Evolutionary conservation across 1,140 invertebrate genomes (phyloP), one percentile per base, ranked within the genome.

Genomic region (Zelostemma sp.): DNA sequence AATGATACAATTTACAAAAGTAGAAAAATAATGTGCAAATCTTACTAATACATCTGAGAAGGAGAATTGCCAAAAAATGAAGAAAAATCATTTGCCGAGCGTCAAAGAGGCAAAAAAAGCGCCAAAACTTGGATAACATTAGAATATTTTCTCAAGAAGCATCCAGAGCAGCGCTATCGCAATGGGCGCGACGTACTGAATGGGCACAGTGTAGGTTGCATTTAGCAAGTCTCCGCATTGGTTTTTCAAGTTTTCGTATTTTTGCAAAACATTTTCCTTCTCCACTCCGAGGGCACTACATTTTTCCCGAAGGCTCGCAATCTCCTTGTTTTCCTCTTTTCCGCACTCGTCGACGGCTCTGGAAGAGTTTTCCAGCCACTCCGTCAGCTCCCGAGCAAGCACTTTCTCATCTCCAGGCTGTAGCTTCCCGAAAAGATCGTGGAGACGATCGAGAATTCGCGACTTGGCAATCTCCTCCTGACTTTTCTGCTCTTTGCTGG

Each of bases 251-350:
- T 73, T 76, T 53, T 71, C 54, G 59, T 80, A 82, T 35, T 86
- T 84, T 54, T 82, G 84, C 8, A 76, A 69, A 1, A 88, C 65
- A 33, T 84, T 71, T 8, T 80, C 61, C 61, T 88, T 87, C 58
- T 88, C 86, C 43, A 86, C 81, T 25, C 79, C 80, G 4, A 80
- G 79, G 21, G 64, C 58, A 45, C 84, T 82, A 67, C 81, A 88
- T 53, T 85, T 85, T 66, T 88, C 87, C 41, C 88, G 88, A 12
- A 88, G 64, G 12, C 83, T 78, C 45, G 86, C 83, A 40, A 88
- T 59, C 65, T 88, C 87, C 58, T 88, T 45, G 12, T 25, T 49
- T 35, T 6, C 11, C 15, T 17, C n/a, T 35, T 35, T 9, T 9
- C 3, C 5, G 3, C 3, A 11, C 33, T 2, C 33, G 11, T 9